A percentile compares a stretch with the other conserved stretches of the same genome.
These are phyloP conservation scores for Pseudomyrmex gracilis DNA, from an alignment of 1,140 invertebrate species.

Conservation along the genomic window DNA sequence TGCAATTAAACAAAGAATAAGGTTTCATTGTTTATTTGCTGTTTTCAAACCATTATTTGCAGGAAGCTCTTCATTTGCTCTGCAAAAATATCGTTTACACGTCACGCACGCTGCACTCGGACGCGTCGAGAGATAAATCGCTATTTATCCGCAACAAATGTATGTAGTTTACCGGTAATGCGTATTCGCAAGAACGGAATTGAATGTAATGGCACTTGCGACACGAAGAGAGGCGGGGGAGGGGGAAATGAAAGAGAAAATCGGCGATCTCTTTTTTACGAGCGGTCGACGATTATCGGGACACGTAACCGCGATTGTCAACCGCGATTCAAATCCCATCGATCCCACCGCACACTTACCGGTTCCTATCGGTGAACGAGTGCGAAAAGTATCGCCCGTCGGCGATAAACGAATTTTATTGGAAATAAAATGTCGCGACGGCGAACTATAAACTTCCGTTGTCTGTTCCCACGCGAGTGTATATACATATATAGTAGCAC, in stretches of 20 bases:
- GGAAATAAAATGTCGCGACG: constrained; percentile 52
- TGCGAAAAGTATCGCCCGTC: constrained; percentile 47
- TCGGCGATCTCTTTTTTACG: constrained; percentile 32
- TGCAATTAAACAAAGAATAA: constrained; percentile 15
- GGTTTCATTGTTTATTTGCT: constrained; percentile 14
- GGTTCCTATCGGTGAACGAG: constrained; percentile 25
- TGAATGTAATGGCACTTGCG: constrained; percentile 17
- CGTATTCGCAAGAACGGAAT: not conserved
- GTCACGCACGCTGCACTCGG: not conserved
- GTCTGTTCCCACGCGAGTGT: constrained; percentile 14
- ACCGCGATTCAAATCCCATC: constrained; percentile 32
- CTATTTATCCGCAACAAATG: constrained; percentile 16
- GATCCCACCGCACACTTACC: constrained; percentile 33
- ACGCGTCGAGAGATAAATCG: constrained; percentile 14
- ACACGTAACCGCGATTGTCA: constrained; percentile 13
- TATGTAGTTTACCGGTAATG: too few relatives aligned
- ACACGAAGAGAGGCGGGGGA: not conserved
- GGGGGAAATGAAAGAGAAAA: not conserved
- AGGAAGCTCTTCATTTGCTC: constrained; percentile 15
- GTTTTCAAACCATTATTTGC: constrained; percentile 8
- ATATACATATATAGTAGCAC: not conserved
- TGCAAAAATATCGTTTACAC: constrained; percentile 34
- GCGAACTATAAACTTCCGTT: constrained; percentile 58
- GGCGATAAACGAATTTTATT: constrained; percentile 56
- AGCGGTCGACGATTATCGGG: constrained; percentile 9